Percentiles rank a stretch among this genome's conserved stretches.
These are phyloP conservation scores for Exocentrus adspersus DNA, from an alignment of 2,888 invertebrate species.

Conservation along the genomic window DNA sequence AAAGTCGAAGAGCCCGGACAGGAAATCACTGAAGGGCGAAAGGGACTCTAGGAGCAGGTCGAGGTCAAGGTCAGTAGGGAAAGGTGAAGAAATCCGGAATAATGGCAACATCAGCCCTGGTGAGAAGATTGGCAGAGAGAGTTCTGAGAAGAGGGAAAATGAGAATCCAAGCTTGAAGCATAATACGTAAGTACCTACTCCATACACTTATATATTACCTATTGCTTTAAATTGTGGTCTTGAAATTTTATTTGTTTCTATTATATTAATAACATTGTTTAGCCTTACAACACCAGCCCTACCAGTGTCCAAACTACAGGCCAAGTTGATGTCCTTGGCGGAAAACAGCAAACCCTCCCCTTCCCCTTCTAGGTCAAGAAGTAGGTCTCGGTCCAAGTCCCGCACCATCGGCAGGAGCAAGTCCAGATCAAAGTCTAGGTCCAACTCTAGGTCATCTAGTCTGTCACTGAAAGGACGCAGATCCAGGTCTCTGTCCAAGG, in stretches of 20 bases:
- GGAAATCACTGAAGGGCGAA: slow-evolving; percentile 2
- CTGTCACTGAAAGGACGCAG: slow-evolving; percentile 48
- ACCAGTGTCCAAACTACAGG: slow-evolving; percentile 71
- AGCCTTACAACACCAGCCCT: slow-evolving; percentile 62
- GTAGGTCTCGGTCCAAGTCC: slow-evolving; percentile 54
- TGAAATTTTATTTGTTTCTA: not conserved
- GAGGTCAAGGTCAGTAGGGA: slow-evolving; percentile 52
- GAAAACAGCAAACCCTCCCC: slow-evolving; percentile 63
- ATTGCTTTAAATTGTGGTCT: not conserved
- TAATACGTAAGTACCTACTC: slow-evolving; percentile 33
- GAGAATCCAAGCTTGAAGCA: slow-evolving; percentile 34
- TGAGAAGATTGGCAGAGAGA: slow-evolving; percentile 52
- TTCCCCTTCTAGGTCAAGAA: slow-evolving; percentile 58
- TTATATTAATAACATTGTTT: slow-evolving; percentile 4
- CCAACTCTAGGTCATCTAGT: slow-evolving; percentile 50
- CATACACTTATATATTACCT: not conserved
- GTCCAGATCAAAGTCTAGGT: slow-evolving; percentile 52
- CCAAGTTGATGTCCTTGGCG: slow-evolving; percentile 71
- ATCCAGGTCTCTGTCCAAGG: slow-evolving; percentile 52
- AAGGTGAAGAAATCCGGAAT: slow-evolving; percentile 56
- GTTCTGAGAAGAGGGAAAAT: slow-evolving; percentile 48
- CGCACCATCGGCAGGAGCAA: slow-evolving; percentile 56
- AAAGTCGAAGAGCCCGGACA: slow-evolving; percentile 40
- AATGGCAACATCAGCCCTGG: slow-evolving; percentile 61
- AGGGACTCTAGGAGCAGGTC: slow-evolving; percentile 33